Evolutionary conservation across 2,113 vertebrate species (phyloP), one percentile per base, ranked within the genome.

Genomic region (Gulo gulo): DNA sequence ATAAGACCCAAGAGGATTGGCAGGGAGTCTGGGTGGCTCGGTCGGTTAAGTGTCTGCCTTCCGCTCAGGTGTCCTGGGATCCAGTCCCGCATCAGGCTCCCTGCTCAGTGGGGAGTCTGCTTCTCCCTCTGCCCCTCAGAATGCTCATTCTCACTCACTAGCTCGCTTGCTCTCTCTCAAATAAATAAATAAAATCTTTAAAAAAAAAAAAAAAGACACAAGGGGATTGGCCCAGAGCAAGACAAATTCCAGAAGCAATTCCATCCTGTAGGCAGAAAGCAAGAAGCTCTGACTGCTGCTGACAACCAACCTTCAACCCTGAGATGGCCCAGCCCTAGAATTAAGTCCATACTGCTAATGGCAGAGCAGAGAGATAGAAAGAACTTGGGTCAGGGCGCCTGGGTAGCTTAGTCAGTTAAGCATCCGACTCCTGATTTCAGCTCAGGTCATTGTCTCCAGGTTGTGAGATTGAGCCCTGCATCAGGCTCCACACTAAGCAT

Each of bases 201-300:
- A 65, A 63, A 65, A 65, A 34, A 65, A 65, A 65, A 65, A 65
- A 65, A 65, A 67, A 85, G 4, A 65, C 63, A 59, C 36, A 71
- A 36, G 15, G 15, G 29, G 26, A 55, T 88, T 71, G 78, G 59
- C 45, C 88, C 61, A 88, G 61, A 79, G 69, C 80, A 80, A 73
- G 24, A 96, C 45, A 79, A 92, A 57, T 79, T 80, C 73, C 65
- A 85, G n/a, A 85, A 95, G 57, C 4, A n/a, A 34, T 67, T 95
- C 4, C 26, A 29, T 92, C 29, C 67, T 29, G 69, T 57, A n/a
- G 29, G 29, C 13, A 81, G 39, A 47, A 88, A 81, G n/a, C 42
- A 52, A 74, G 34, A 39, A 91, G 36, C 24, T 24, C 71, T 86
- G 55, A 63, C 36, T 20, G 23, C 45, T 47, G 24, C 55, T 63